Conservation (phyloP, 2,888 invertebrate genomes). For the Marronus borbonicus region DNA sequence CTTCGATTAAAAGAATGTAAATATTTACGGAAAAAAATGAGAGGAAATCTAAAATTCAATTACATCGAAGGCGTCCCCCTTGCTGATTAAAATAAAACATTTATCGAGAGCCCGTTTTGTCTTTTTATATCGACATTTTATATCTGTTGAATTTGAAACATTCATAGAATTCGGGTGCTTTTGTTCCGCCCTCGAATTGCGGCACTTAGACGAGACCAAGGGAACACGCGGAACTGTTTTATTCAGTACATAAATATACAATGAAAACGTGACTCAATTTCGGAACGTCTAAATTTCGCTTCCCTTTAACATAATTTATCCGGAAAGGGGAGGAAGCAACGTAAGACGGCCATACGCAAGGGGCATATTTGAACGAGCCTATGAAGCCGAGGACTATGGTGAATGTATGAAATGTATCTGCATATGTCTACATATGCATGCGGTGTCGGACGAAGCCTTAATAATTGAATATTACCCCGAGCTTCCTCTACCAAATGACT, state of each 20-base stretch:
- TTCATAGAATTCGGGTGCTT: constrained; percentile 48
- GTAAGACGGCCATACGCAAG: background rate
- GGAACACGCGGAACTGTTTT: constrained; percentile 48
- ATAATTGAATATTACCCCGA: constrained; percentile 5
- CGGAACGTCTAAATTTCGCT: constrained; percentile 40
- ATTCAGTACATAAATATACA: constrained; percentile 52
- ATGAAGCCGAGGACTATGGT: background rate
- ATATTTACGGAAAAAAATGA: background rate
- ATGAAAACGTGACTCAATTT: constrained; percentile 51
- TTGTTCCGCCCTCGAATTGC: constrained; percentile 44
- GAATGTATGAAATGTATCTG: background rate
- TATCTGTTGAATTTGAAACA: constrained; percentile 50
- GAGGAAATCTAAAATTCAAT: constrained; percentile 36
- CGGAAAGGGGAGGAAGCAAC: background rate
- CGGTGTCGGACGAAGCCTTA: background rate
- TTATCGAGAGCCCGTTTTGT: constrained; percentile 23
- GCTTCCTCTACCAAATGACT: background rate
- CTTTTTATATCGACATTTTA: constrained; percentile 48
- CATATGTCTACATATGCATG: constrained; percentile 1
- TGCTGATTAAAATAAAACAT: constrained; percentile 42
- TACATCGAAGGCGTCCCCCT: constrained; percentile 3
- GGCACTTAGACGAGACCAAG: constrained; percentile 41
- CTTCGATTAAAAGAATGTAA: background rate
- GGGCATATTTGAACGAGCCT: background rate
- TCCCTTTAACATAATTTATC: constrained; percentile 39